Evolutionary conservation across 2,888 invertebrate genomes (phyloP).

Genomic region (Strigamia crassipes): DNA sequence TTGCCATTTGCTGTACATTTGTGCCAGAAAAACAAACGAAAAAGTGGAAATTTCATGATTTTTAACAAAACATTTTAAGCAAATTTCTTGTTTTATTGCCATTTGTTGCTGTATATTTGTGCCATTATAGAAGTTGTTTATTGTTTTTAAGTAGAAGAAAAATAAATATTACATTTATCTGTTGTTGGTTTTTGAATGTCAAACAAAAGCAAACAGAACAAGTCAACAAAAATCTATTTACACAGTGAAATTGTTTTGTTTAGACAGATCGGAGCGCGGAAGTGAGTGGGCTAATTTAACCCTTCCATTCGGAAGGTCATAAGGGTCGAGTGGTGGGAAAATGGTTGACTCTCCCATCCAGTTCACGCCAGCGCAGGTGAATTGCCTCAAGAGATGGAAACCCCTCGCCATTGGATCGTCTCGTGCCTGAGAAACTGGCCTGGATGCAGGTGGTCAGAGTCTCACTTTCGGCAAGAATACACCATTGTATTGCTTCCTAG

Average conservation of each 20-base stretch:
- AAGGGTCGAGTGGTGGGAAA: constrained; percentile 24
- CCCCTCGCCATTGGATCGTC: constrained; percentile 4
- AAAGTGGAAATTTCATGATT: background rate
- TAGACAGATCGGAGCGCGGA: constrained; percentile 15
- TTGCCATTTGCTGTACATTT: constrained; percentile 1
- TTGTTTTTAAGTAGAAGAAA: background rate
- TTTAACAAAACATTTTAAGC: too few species aligned
- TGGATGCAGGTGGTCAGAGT: constrained; percentile 33
- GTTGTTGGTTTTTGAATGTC: background rate
- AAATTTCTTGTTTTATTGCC: background rate
- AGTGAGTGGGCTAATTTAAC: constrained; percentile 38
- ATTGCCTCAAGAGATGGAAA: constrained; percentile 37
- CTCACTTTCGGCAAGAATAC: constrained; percentile 26
- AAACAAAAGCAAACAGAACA: background rate
- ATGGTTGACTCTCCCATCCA: constrained; percentile 38
- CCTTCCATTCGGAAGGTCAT: constrained; percentile 25
- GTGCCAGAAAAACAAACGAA: background rate
- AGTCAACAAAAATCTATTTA: constrained; percentile 21
- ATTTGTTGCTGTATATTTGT: constrained; percentile 1
- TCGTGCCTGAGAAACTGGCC: constrained; percentile 37
- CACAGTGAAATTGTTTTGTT: constrained; percentile 40
- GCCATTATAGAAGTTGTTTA: background rate
- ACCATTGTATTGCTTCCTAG: constrained; percentile 10
- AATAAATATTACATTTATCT: constrained; percentile 2
- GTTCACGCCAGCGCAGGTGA: constrained; percentile 36